Conservation (phyloP, 1,140 invertebrate species). For the Ceratina australensis region DNA sequence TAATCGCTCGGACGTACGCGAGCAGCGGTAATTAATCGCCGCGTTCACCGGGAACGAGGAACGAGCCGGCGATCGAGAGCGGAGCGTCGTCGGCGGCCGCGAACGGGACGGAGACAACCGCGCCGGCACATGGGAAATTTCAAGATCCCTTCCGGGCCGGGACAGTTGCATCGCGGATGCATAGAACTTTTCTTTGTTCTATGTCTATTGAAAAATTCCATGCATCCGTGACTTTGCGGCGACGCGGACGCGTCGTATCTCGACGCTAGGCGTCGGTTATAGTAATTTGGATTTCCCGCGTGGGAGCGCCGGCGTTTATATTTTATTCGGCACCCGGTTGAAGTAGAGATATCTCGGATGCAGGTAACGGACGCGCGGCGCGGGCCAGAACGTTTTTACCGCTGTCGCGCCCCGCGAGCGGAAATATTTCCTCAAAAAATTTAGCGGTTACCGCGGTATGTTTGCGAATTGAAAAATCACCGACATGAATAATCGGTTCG, state of each 20-base stretch:
- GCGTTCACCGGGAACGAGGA: no score
- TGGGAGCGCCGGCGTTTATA: not conserved
- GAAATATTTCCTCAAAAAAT: not conserved
- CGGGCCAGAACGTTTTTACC: not conserved
- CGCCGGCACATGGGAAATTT: slow-evolving; percentile 42
- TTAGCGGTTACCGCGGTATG: not conserved
- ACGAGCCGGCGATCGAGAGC: no score
- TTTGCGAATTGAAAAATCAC: slow-evolving; percentile 1
- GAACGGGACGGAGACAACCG: not conserved
- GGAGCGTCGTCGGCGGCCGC: not conserved
- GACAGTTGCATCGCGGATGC: slow-evolving; percentile 16
- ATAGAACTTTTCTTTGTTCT: slow-evolving; percentile 17
- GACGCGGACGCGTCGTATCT: not conserved
- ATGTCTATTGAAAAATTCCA: slow-evolving; percentile 52
- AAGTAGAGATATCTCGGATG: slow-evolving; percentile 4
- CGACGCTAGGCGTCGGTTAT: not conserved
- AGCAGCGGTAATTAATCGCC: no score
- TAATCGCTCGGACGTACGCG: no score
- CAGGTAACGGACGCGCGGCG: no score
- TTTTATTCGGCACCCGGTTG: slow-evolving; percentile 18
- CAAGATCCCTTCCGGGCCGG: not conserved
- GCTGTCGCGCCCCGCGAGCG: not conserved
- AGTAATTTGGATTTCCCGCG: slow-evolving; percentile 12
- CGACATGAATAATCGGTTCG: not conserved
- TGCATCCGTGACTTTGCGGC: slow-evolving; percentile 41